These are phyloP conservation scores for Zaprionus camerounensis DNA, from an alignment of 1,140 invertebrate genomes.

Conservation along the genomic window DNA sequence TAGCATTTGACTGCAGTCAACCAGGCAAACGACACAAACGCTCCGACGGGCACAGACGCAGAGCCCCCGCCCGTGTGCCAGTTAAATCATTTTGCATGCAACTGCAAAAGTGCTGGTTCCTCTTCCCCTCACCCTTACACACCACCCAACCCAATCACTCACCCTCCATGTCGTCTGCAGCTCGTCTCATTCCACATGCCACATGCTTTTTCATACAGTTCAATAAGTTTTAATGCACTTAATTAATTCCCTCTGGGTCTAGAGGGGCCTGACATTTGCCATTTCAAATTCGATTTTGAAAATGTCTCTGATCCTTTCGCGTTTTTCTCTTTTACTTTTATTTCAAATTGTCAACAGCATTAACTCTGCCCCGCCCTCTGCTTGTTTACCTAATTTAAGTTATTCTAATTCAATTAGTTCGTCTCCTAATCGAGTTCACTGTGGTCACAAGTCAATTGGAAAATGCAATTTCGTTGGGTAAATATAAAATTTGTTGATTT, in stretches of 20 bases:
- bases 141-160: background rate
- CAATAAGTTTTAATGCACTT: conserved; percentile 83
- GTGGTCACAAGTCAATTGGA: conserved; percentile 68
- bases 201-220: conserved; percentile 61
- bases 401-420: conserved; percentile 82
- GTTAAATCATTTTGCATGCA: conserved; percentile 75
- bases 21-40: conserved; percentile 52
- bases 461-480: conserved; percentile 75
- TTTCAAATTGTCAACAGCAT: conserved; percentile 39
- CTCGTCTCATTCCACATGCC: background rate
- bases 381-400: conserved; percentile 80
- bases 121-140: background rate
- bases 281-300: conserved; percentile 75
- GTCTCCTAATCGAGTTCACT: conserved; percentile 65
- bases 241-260: conserved; percentile 73
- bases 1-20: conserved; percentile 75
- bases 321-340: conserved; percentile 17
- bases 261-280: conserved; percentile 45
- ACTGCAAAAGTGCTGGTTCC: conserved; percentile 38
- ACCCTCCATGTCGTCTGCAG: conserved; percentile 11
- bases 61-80: conserved; percentile 57
- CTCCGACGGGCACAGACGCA: conserved; percentile 42
- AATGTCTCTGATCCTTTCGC: conserved; percentile 31
- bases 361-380: conserved; percentile 16
- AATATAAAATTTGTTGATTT: conserved; percentile 50